Conservation (phyloP, 2,797 vertebrate genomes). For the Catharus ustulatus region DNA sequence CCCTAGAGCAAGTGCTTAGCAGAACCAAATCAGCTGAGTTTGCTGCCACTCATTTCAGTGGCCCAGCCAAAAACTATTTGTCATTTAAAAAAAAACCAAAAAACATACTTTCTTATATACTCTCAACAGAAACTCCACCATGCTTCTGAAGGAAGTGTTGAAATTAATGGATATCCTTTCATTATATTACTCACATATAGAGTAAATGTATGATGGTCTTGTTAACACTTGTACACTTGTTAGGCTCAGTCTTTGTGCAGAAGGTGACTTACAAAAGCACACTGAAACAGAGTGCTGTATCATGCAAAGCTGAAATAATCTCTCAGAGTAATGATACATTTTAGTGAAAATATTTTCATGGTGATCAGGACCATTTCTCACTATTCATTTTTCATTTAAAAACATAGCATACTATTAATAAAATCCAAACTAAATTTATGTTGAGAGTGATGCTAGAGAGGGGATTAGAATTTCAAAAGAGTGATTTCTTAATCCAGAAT, state of each 20-base stretch:
- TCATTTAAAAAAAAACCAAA: no score
- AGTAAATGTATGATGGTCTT: neutral
- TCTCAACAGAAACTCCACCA: neutral
- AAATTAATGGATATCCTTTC: neutral
- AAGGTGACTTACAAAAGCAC: neutral
- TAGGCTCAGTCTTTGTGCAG: neutral
- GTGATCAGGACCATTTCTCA: neutral
- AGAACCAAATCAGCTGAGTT: neutral
- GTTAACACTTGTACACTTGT: neutral
- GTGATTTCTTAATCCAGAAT: neutral
- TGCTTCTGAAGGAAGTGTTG: neutral
- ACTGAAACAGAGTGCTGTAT: neutral
- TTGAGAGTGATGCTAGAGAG: neutral
- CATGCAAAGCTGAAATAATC: neutral
- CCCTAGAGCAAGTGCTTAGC: neutral
- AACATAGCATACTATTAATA: neutral
- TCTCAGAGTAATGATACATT: neutral
- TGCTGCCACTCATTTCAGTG: neutral
- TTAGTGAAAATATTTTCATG: neutral
- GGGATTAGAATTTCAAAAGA: slow-evolving; percentile 24
- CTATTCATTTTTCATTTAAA: neutral
- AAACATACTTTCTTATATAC: neutral
- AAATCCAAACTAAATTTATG: slow-evolving; percentile 1
- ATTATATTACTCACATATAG: neutral
- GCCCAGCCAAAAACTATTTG: neutral